Base-by-base conservation (phyloP, 2,113 vertebrate species). In the Sisor rabdophorus region DNA sequence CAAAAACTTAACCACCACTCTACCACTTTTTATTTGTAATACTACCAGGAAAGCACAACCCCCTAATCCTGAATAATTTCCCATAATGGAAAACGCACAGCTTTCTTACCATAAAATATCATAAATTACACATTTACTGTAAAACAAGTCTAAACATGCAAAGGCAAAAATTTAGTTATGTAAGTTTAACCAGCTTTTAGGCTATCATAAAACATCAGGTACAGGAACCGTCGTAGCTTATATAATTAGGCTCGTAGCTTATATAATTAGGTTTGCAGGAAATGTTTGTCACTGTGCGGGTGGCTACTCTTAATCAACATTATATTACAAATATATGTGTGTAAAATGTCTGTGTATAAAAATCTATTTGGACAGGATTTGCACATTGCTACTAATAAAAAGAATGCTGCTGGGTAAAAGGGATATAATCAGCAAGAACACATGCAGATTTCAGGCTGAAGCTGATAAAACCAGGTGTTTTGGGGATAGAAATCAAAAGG, bases 241-340 rank as follows among this genome's bases (percentile, higher is more conserved):
- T 50, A 22, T 24, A 24, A 65, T 47, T 11, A 28, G 15, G 40
- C 47, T n/a, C 11, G n/a, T n/a, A n/a, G n/a, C n/a, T n/a, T n/a
- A n/a, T n/a, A n/a, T n/a, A n/a, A n/a, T n/a, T n/a, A n/a, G 17
- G 61, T 28, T 12, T 52, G 26, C 11, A 32, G 22, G 40, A 71
- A 74, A 63, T 40, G 59, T 75, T 79, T 76, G 1, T n/a, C 58
- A 30, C 32, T 44, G 50, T 28, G 13, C 36, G 22, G 52, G 28
- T 20, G 16, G 10, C 54, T 17, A 47, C 9, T 13, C 20, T 52
- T 68, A 8, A 26, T 32, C 36, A 36, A 32, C n/a, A 16, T 40
- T 1, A 19, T 19, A 36, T 40, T 40, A 10, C 13, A 32, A 16
- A 61, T 28, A 30, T 36, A 3, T 36, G 32, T 36, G 3, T 59